phyloP scores from a whole-genome alignment of 1,140 invertebrate genomes.

The Eumeta japonica region DNA sequence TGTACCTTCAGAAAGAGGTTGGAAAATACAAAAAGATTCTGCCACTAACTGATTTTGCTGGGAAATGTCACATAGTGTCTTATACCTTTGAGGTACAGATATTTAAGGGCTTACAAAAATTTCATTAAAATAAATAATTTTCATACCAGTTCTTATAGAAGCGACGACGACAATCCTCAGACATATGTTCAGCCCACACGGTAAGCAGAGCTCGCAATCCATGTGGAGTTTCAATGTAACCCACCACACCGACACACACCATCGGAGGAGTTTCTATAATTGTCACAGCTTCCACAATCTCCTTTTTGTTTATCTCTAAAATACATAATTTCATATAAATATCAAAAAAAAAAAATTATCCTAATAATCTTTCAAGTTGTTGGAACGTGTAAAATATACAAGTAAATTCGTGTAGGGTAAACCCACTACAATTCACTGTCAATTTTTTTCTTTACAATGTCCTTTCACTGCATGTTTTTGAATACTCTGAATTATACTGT shows the following conservation, averaged over 20 bases:
- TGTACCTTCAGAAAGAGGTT: too few species aligned
- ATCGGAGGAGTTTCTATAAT: slow-evolving; percentile 98
- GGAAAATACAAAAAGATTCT: too few species aligned
- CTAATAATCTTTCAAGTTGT: not conserved
- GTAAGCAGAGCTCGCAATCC: slow-evolving; percentile 92
- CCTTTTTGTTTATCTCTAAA: slow-evolving; percentile 98
- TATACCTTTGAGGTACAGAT: too few species aligned
- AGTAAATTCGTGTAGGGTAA: too few species aligned
- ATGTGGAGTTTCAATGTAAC: slow-evolving; percentile 98
- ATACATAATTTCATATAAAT: slow-evolving; percentile 1
- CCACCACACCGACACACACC: slow-evolving; percentile 95
- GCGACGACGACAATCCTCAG: slow-evolving; percentile 95
- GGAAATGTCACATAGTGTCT: too few species aligned
- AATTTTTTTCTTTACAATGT: too few species aligned
- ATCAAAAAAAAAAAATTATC: not conserved
- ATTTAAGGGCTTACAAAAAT: not conserved
- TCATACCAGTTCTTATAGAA: slow-evolving; percentile 99
- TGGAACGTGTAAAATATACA: not conserved
- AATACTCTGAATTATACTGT: too few species aligned
- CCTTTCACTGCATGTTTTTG: too few species aligned
- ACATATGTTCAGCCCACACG: slow-evolving; percentile 97
- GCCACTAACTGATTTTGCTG: too few species aligned
- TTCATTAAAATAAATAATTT: slow-evolving; percentile 16
- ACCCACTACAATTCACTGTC: too few species aligned
- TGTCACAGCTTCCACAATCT: slow-evolving; percentile 98